phyloP scores from a whole-genome alignment of 2,797 vertebrate species.

The Sebastes nivosus region DNA sequence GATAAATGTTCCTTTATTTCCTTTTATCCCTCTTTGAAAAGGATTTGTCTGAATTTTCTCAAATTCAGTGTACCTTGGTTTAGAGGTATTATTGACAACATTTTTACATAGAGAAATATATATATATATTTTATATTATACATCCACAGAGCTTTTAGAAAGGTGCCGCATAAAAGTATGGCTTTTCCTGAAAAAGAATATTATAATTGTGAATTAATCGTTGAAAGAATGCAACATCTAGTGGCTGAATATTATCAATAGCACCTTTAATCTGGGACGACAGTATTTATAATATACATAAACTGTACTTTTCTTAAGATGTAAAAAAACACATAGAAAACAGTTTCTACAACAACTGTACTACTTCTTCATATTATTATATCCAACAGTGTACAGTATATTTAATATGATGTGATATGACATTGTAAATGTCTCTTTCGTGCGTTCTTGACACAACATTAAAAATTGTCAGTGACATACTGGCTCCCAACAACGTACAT shows the following conservation, averaged over 20 bases:
- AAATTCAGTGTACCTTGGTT: background rate
- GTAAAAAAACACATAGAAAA: background rate
- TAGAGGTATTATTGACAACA: background rate
- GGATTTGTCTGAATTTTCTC: background rate
- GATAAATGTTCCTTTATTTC: background rate
- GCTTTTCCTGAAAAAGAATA: too few relatives aligned
- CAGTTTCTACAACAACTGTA: background rate
- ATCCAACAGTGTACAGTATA: background rate
- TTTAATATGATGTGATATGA: slow-evolving; percentile 7
- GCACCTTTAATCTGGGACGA: background rate
- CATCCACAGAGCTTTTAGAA: too few relatives aligned
- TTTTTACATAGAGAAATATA: too few relatives aligned
- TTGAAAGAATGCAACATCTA: too few relatives aligned
- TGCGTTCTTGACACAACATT: slow-evolving; percentile 13
- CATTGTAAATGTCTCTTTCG: slow-evolving; percentile 39
- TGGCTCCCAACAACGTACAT: slow-evolving; percentile 10
- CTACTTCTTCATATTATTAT: background rate
- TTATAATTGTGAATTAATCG: too few relatives aligned
- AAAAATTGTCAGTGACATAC: slow-evolving; percentile 23
- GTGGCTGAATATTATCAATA: too few relatives aligned
- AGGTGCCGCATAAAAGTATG: too few relatives aligned
- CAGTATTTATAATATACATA: background rate
- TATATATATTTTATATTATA: too few relatives aligned
- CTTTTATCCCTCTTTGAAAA: background rate
- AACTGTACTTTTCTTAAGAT: background rate